Evolutionary conservation across 2,113 vertebrate genomes (phyloP).

Genomic region (Carollia perspicillata): DNA sequence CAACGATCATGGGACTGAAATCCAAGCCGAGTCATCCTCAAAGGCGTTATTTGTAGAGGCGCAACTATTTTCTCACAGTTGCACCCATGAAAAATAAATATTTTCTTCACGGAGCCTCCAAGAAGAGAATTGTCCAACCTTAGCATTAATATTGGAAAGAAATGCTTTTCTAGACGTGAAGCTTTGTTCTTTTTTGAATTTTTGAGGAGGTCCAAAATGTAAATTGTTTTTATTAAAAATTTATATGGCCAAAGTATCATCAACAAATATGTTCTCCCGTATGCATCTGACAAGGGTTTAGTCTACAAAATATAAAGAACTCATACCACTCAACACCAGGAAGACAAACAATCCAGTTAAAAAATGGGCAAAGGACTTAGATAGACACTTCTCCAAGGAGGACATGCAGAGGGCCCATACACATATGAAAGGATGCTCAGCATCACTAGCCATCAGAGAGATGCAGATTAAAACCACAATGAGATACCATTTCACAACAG

Average conservation of each 20-base stretch:
- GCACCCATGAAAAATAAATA: neutral
- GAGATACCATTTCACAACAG: too few species aligned
- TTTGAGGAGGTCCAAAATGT: neutral
- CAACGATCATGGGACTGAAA: neutral
- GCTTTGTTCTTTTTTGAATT: neutral
- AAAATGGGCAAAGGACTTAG: too few species aligned
- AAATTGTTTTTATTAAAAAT: constrained; percentile 19
- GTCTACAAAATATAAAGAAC: too few species aligned
- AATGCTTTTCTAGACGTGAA: neutral
- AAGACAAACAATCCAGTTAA: too few species aligned
- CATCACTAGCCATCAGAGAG: too few species aligned
- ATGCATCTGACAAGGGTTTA: too few species aligned
- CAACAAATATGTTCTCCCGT: too few species aligned
- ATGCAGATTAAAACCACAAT: too few species aligned
- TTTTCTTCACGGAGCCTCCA: neutral
- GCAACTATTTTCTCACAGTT: neutral
- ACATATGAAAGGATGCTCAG: too few species aligned
- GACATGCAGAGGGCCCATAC: too few species aligned
- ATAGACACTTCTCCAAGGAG: too few species aligned
- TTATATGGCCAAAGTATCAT: neutral
- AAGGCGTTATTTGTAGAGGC: neutral
- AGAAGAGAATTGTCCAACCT: neutral
- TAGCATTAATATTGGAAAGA: neutral
- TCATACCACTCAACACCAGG: too few species aligned
- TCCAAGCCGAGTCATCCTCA: neutral